Percentiles rank a stretch among this genome's conserved stretches.
phyloP scores from a whole-genome alignment of 2,888 invertebrate genomes.

The Sarcophaga variegata region DNA sequence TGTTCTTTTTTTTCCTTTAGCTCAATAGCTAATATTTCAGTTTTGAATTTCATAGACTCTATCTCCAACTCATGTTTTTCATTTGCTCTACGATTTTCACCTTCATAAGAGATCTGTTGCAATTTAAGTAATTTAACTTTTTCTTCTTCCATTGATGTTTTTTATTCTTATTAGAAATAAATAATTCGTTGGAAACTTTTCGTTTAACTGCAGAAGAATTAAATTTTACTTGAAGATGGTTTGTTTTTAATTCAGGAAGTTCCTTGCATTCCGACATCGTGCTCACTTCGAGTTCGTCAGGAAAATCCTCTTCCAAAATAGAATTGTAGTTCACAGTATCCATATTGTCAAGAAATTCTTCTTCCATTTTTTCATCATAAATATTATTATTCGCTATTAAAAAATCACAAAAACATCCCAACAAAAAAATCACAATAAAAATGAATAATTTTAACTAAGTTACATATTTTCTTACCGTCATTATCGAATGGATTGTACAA shows the following conservation, averaged over 20 bases:
- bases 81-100: background rate
- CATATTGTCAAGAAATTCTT: too few species aligned
- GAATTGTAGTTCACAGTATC: too few species aligned
- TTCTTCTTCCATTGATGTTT: constrained; percentile 4
- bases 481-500: too few species aligned
- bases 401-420: too few species aligned
- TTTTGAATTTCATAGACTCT: background rate
- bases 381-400: too few species aligned
- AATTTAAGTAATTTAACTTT: background rate
- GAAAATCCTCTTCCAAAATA: too few species aligned
- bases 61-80: background rate
- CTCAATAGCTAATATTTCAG: background rate
- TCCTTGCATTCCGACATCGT: constrained; percentile 7
- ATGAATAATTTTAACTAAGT: too few species aligned
- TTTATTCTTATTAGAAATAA: background rate
- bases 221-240: background rate
- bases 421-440: too few species aligned
- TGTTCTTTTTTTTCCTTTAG: constrained; percentile 9
- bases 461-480: too few species aligned
- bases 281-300: background rate
- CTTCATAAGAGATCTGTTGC: background rate
- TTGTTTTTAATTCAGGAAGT: background rate
- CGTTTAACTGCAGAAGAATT: background rate
- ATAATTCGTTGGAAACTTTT: too few species aligned
- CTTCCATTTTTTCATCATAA: too few species aligned